A percentile compares a stretch with the other conserved stretches of the same genome.
Conservation (phyloP, 2,888 invertebrate species). For the Melanostoma mellinum region DNA sequence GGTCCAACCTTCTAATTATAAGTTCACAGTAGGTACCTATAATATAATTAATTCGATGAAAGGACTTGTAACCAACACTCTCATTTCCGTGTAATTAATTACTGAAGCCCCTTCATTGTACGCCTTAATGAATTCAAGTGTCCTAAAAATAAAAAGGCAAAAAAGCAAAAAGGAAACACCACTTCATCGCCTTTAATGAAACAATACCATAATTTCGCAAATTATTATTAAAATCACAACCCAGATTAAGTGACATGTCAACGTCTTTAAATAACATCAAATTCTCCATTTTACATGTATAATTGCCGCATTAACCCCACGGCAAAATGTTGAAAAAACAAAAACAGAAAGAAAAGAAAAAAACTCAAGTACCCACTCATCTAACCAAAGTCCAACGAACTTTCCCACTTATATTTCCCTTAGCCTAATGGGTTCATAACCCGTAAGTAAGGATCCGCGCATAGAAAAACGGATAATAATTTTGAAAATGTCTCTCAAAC, state of each 20-base stretch:
- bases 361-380: conserved; percentile 2
- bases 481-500: conserved; percentile 47
- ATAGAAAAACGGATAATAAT: conserved; percentile 59
- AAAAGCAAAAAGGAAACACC: no score
- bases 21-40: no score
- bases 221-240: background rate
- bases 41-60: no score
- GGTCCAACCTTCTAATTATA: no score
- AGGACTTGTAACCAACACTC: no score
- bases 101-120: no score
- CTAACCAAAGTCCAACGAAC: conserved; percentile 38
- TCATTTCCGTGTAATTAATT: no score
- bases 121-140: no score
- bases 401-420: conserved; percentile 47
- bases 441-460: conserved; percentile 37
- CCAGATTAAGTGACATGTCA: conserved; percentile 45
- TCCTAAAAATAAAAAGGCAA: no score
- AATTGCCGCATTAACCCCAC: conserved; percentile 51
- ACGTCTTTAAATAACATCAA: conserved; percentile 41
- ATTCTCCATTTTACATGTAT: conserved; percentile 47
- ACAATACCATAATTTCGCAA: no score
- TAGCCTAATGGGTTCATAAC: conserved; percentile 59
- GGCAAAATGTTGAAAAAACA: conserved; percentile 8
- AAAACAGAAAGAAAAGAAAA: background rate
- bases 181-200: no score